phyloP scores from a whole-genome alignment of 2,888 invertebrate species.

The Lithophane socia region DNA sequence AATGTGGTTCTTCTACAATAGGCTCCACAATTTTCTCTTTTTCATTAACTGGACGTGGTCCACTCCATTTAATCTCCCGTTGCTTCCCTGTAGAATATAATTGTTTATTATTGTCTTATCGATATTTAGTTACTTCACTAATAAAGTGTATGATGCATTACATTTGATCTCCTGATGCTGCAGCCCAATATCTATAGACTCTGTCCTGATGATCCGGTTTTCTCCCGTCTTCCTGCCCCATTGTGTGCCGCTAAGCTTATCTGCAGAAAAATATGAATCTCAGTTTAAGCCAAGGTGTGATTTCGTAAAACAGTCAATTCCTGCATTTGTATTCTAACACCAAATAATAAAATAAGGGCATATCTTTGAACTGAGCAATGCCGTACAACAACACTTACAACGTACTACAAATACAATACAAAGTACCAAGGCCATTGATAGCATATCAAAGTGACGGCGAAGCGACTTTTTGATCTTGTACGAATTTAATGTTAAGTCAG shows the following conservation, averaged over 20 bases:
- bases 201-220: slow-evolving; percentile 39
- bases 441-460: not conserved
- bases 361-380: not conserved
- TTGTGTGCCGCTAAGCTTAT: not conserved
- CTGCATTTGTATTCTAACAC: not conserved
- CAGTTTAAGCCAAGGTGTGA: not conserved
- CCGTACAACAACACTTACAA: no score
- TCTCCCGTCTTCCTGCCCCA: slow-evolving; percentile 48
- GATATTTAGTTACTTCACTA: not conserved
- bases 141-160: slow-evolving; percentile 3
- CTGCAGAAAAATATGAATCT: slow-evolving; percentile 18
- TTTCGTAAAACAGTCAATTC: not conserved
- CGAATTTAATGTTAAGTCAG: not conserved
- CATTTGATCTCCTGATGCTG: slow-evolving; percentile 36
- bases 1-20: not conserved
- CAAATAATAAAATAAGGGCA: not conserved
- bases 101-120: not conserved
- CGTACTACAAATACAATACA: no score
- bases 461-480: not conserved
- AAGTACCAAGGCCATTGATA: slow-evolving; percentile 1
- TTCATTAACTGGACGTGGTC: slow-evolving; percentile 17
- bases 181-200: slow-evolving; percentile 25
- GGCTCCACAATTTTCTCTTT: slow-evolving; percentile 6
- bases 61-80: slow-evolving; percentile 33
- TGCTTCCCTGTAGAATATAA: slow-evolving; percentile 29